A percentile compares a stretch with the other conserved stretches of the same genome.
Evolutionary conservation across 2,113 vertebrate species (phyloP).

Genomic region (Craseonycteris thonglongyai): DNA sequence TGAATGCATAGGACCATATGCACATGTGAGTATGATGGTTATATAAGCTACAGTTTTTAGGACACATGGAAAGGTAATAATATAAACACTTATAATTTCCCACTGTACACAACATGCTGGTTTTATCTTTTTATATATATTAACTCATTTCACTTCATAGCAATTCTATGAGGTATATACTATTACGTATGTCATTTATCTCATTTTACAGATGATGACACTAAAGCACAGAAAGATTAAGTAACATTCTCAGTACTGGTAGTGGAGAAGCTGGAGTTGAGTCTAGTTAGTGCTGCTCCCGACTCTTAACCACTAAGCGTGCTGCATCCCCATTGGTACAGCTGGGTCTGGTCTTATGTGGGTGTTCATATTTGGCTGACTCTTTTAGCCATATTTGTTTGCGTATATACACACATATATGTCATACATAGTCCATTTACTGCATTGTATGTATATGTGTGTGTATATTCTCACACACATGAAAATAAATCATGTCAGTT

Average conservation of each 20-base stretch:
- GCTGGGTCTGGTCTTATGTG: background rate
- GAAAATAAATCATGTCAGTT: background rate
- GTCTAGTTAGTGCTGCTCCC: background rate
- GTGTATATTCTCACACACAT: background rate
- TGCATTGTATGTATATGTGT: background rate
- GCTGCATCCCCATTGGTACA: background rate
- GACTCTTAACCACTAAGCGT: background rate
- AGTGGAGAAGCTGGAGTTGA: background rate
- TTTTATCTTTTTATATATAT: background rate
- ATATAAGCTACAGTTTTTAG: background rate
- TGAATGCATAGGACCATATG: background rate
- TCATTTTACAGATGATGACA: background rate
- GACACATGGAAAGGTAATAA: background rate
- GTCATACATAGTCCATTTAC: background rate
- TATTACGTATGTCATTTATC: too few relatives aligned
- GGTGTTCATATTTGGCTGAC: background rate
- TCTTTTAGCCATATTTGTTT: background rate
- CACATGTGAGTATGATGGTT: fast-evolving
- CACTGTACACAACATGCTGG: background rate
- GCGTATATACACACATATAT: fast-evolving
- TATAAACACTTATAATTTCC: background rate
- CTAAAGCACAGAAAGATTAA: background rate
- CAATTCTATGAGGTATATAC: background rate
- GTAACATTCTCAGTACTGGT: background rate
- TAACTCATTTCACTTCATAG: background rate